Evolutionary conservation across 2,113 vertebrate genomes (phyloP), one percentile per base, ranked within the genome.

Genomic region (Paradoxurus hermaphroditus): DNA sequence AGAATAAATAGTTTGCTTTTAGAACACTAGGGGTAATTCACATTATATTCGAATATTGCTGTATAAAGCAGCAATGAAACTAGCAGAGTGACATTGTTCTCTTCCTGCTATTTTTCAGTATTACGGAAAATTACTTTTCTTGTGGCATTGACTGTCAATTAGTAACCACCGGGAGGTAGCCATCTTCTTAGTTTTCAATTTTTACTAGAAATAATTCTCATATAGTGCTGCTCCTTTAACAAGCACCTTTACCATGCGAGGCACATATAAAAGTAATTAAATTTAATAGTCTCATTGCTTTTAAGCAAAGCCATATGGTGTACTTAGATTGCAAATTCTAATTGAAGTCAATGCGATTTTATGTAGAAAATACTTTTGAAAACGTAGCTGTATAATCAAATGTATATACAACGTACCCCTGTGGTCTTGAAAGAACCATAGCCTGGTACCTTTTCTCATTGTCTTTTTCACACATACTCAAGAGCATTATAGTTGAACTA

Each of bases 271-370:
- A 97, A 97, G 97, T 96, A 97, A 98, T 98, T 98, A 98, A 97
- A 98, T 98, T 96, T 97, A 97, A 98, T 98, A 98, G 97, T 98
- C 96, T 98, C 97, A 97, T 97, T 97, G 86, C 96, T 97, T 98
- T 97, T 97, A 97, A 98, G 97, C 86, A 97, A 98, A 98, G 68
- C 97, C 98, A 98, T 98, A 98, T 98, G 98, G 96, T 96, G 51
- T 68, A 97, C 96, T 97, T 97, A 93, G 91, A 96, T 96, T 98
- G 95, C 94, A 97, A 97, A 98, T 97, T 97, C 96, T 97, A 98
- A 98, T 95, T 97, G 96, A 98, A 97, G 97, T 98, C 96, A 98
- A 96, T 97, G 96, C 95, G 95, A 96, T 95, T 98, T 98, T 97
- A 93, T 59, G 75, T 96, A 92, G 93, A 96, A 98, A 97, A 97